Evolutionary conservation across 2,797 vertebrate species (phyloP), one percentile per base, ranked within the genome.

Genomic region (Gymnothorax javanicus): DNA sequence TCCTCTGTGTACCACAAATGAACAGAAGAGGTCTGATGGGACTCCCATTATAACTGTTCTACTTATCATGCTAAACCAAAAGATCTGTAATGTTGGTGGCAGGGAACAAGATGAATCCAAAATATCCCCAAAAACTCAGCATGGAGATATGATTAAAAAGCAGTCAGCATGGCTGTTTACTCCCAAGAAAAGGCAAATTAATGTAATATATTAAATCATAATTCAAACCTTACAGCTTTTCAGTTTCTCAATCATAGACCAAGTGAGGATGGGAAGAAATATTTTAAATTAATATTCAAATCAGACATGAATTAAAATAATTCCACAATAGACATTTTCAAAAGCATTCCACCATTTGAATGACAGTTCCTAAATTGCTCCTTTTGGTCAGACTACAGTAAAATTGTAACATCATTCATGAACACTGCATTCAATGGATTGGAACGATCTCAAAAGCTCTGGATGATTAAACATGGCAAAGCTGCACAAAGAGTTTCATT

Each of bases 281-380:
- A 7, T 15, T 52, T 52, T 15, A 50, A 77, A 17, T 81, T 81
- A 81, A 81, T 56, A 54, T 81, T 81, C 50, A 81, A 81, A 81
- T 20, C 52, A 81, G 50, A 8, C 13, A 52, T 23, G 13, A 17
- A 52, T 20, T 7, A n/a, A 81, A 77, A 81, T 23, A 81, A n/a
- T 2, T 81, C 52, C 77, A n/a, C 77, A 77, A 77, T 43, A 81
- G 50, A 52, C 77, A 52, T 54, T 81, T 81, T 81, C 50, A 81
- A 81, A 54, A 56, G 50, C 77, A 23, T 54, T 56, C 54, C 20
- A 81, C n/a, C 52, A 9, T 56, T 81, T 56, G 50, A 81, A 81
- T 54, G 77, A 81, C 50, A 81, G 77, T 52, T 56, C 20, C 50
- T 81, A 81, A 81, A 81, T 81, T 81, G 77, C 77, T 52, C 75